Conservation (phyloP, 2,113 vertebrate genomes). For the Vombatus ursinus region DNA sequence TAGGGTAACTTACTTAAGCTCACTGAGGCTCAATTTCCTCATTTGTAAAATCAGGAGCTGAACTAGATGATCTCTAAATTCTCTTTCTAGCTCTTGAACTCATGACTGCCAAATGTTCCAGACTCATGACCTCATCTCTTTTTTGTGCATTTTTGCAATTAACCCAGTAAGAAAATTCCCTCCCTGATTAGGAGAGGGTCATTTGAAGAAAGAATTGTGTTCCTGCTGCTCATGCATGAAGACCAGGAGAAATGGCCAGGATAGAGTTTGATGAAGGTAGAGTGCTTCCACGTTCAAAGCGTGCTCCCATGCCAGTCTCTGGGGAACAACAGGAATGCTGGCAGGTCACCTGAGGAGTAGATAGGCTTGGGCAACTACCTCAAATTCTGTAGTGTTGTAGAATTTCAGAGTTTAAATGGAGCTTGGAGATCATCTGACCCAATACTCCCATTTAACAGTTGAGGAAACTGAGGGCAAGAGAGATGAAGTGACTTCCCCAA, state of each 20-base stretch:
- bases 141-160: not conserved
- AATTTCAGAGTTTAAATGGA: not conserved
- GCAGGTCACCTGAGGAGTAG: not conserved
- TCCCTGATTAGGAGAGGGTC: not conserved
- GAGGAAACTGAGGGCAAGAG: not conserved
- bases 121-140: not conserved
- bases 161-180: not conserved
- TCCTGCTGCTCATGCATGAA: not conserved
- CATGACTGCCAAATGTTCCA: not conserved
- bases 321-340: not conserved
- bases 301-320: not conserved
- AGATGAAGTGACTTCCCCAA: not conserved
- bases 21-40: not conserved
- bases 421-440: not conserved
- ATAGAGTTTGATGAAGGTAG: not conserved
- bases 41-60: not conserved
- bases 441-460: not conserved
- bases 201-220: not conserved
- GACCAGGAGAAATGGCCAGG: not conserved
- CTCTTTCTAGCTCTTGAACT: not conserved
- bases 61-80: not conserved
- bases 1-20: not conserved
- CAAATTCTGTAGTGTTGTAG: not conserved
- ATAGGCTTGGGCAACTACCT: not conserved
- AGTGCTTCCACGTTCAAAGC: not conserved